Evolutionary conservation across 2,888 invertebrate species (phyloP).

Genomic region (Capitulum mitella): DNA sequence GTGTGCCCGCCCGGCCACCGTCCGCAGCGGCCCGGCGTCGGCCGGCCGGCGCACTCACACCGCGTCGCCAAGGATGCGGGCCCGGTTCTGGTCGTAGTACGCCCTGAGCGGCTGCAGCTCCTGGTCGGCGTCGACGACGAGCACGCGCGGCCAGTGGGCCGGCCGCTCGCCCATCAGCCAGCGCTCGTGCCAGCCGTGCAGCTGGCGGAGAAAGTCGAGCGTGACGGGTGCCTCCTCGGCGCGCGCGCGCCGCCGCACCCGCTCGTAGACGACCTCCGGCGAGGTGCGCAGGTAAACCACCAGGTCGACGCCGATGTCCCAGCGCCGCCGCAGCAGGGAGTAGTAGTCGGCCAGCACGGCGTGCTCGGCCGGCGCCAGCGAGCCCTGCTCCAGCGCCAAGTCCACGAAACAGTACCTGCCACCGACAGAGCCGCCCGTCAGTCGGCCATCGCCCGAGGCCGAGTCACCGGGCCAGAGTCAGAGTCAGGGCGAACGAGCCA

Average conservation of each 20-base stretch:
- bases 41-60: too few species aligned
- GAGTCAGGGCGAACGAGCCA: too few species aligned
- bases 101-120: constrained; percentile 46
- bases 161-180: constrained; percentile 43
- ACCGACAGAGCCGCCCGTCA: too few species aligned
- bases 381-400: constrained; percentile 44
- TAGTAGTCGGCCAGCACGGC: constrained; percentile 49
- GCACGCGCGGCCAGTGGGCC: constrained; percentile 38
- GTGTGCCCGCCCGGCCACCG: too few species aligned
- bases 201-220: constrained; percentile 41
- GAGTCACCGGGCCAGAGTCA: too few species aligned
- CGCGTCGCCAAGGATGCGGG: constrained; percentile 30
- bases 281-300: constrained; percentile 47
- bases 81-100: constrained; percentile 61
- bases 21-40: too few species aligned
- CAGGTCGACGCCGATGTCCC: constrained; percentile 47
- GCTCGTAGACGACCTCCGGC: constrained; percentile 44
- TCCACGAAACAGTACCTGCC: constrained; percentile 47
- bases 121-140: constrained; percentile 44
- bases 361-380: constrained; percentile 46
- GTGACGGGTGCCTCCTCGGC: constrained; percentile 46
- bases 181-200: constrained; percentile 48
- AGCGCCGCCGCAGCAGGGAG: constrained; percentile 45
- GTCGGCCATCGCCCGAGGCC: too few species aligned
- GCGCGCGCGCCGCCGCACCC: constrained; percentile 45